phyloP scores from a whole-genome alignment of 1,140 invertebrate species.

The Dysdera silvatica region DNA sequence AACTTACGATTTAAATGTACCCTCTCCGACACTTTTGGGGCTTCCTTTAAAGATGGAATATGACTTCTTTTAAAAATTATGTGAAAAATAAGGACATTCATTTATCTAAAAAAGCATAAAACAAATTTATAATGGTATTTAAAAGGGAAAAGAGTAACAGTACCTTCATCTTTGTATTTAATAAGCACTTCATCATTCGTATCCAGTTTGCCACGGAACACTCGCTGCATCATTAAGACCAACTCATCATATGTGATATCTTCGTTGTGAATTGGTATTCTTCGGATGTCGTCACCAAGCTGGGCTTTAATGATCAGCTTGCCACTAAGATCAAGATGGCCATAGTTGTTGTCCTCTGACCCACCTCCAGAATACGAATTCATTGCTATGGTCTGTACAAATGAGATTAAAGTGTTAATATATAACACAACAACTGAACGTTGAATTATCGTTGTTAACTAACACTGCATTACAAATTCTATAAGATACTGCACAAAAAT shows the following conservation, averaged over 20 bases:
- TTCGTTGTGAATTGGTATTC: slow-evolving; percentile 67
- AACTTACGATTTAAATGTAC: too few relatives aligned
- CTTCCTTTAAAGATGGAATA: too few relatives aligned
- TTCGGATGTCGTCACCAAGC: slow-evolving; percentile 60
- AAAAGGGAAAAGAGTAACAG: too few relatives aligned
- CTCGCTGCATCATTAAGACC: slow-evolving; percentile 67
- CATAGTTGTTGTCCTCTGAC: slow-evolving; percentile 23
- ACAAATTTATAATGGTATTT: too few relatives aligned
- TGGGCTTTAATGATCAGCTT: slow-evolving; percentile 55
- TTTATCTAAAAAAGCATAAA: too few relatives aligned
- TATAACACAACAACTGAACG: background rate
- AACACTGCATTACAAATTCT: background rate
- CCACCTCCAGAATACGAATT: slow-evolving; percentile 23
- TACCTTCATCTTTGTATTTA: slow-evolving; percentile 69
- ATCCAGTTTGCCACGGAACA: slow-evolving; percentile 58
- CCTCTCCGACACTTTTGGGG: too few relatives aligned
- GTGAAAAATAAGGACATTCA: too few relatives aligned
- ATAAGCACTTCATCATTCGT: slow-evolving; percentile 61
- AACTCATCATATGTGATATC: slow-evolving; percentile 69
- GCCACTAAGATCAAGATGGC: slow-evolving; percentile 47
- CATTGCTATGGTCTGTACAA: slow-evolving; percentile 11
- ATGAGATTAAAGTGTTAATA: background rate
- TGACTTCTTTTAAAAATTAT: too few relatives aligned
- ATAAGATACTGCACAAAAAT: background rate
- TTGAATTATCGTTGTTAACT: background rate